These are phyloP conservation scores for Ciconia nigra DNA, from an alignment of 2,797 vertebrate species.

Conservation along the genomic window DNA sequence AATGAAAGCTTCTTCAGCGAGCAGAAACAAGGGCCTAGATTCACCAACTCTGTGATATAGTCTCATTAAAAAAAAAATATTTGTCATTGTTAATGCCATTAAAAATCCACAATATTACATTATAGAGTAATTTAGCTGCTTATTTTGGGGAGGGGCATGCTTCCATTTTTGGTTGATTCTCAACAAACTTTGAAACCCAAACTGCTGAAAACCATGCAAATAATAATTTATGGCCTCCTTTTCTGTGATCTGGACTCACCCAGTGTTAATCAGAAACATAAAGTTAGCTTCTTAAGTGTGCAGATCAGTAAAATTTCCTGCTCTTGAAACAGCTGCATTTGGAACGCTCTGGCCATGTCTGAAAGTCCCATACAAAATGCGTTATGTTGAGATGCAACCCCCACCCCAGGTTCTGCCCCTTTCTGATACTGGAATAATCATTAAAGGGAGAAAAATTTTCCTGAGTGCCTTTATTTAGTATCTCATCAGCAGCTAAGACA, in stretches of 20 bases:
- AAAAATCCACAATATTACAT: not conserved
- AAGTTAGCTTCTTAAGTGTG: not conserved
- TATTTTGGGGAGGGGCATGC: not conserved
- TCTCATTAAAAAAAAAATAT: not conserved
- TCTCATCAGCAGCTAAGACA: not conserved
- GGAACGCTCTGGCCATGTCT: rapidly evolving
- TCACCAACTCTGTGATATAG: not conserved
- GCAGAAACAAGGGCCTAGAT: not conserved
- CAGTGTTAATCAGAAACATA: not conserved
- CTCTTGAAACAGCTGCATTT: not conserved
- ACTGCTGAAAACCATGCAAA: not conserved
- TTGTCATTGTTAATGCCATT: not conserved
- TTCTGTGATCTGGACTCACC: not conserved
- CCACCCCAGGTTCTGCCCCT: rapidly evolving
- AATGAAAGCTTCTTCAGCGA: not conserved
- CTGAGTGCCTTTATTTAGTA: not conserved
- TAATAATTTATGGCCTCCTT: not conserved
- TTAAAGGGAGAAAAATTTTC: not conserved
- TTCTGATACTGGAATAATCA: not conserved
- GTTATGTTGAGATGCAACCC: not conserved
- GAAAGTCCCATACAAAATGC: not conserved
- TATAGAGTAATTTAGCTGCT: not conserved
- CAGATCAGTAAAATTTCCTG: not conserved
- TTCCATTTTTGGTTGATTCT: not conserved
- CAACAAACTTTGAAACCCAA: not conserved